These are phyloP conservation scores for Falco peregrinus DNA, from an alignment of 2,797 vertebrate genomes.

Conservation along the genomic window DNA sequence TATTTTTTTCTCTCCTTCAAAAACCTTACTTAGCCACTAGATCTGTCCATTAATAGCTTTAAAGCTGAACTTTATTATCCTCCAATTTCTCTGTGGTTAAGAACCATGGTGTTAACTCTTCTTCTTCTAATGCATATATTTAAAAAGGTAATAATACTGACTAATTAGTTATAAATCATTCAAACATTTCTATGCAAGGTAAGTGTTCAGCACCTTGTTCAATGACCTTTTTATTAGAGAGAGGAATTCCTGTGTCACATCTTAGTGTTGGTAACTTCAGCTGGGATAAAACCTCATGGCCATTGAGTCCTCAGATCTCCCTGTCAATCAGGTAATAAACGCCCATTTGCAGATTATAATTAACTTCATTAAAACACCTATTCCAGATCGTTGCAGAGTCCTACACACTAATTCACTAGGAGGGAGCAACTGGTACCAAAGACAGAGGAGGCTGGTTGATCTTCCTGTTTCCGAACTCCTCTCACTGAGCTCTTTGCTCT, in stretches of 20 bases:
- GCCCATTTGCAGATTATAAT: not conserved
- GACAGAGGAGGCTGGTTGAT: fast-evolving
- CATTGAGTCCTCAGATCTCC: not conserved
- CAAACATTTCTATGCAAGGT: not conserved
- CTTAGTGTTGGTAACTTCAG: not conserved
- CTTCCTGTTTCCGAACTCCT: not conserved
- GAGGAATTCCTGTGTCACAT: not conserved
- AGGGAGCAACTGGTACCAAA: not conserved
- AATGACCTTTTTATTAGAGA: not conserved
- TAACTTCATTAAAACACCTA: not conserved
- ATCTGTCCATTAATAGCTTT: not conserved
- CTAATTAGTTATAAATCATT: constrained; percentile 37
- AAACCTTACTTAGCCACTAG: not conserved
- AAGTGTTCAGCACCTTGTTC: not conserved
- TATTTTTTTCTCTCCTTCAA: not conserved
- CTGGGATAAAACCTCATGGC: not conserved
- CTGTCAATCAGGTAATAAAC: not conserved
- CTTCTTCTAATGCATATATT: not conserved
- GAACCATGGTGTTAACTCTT: not conserved
- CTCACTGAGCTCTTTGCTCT: not conserved
- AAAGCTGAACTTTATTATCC: constrained; percentile 1
- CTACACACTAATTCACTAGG: not conserved
- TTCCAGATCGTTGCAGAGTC: not conserved
- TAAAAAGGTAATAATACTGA: not conserved
- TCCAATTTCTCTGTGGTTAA: constrained; percentile 25